Conservation (phyloP, 2,888 invertebrate genomes). For the Melieria picta region DNA sequence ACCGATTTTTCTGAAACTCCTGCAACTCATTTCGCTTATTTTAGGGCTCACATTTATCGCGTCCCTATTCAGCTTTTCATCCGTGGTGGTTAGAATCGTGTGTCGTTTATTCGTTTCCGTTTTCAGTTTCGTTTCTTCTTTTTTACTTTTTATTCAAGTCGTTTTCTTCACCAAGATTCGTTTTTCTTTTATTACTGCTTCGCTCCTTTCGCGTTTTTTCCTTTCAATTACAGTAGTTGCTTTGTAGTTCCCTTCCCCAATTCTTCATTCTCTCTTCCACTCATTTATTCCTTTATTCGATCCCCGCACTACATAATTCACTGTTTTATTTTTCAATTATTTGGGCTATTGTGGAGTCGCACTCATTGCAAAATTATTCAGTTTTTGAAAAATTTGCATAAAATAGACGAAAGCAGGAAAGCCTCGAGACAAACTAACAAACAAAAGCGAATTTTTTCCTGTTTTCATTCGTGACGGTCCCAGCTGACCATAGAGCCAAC, state of each 20-base stretch:
- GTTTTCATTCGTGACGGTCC: constrained; percentile 31
- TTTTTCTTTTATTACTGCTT: constrained; percentile 22
- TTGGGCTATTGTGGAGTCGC: neutral
- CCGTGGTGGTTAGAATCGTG: constrained; percentile 30
- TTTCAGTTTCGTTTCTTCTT: constrained; percentile 28
- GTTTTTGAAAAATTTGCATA: constrained; percentile 29
- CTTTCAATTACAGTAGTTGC: constrained; percentile 30
- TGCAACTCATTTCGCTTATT: constrained; percentile 25
- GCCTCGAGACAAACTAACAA: constrained; percentile 31
- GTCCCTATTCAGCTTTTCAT: constrained; percentile 25
- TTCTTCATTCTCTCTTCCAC: constrained; percentile 15
- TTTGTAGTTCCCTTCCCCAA: constrained; percentile 21
- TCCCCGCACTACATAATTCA: neutral
- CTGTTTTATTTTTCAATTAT: constrained; percentile 4
- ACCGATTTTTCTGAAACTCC: constrained; percentile 20
- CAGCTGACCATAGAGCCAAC: constrained; percentile 34
- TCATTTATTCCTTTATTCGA: neutral
- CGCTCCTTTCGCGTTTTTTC: constrained; percentile 18
- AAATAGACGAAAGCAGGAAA: constrained; percentile 27
- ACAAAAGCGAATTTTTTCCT: constrained; percentile 29
- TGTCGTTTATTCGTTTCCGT: constrained; percentile 32
- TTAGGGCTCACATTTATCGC: constrained; percentile 30
- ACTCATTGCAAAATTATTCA: constrained; percentile 7
- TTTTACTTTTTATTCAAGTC: constrained; percentile 20
- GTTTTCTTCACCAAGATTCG: constrained; percentile 18